Evolutionary conservation across 2,113 vertebrate genomes (phyloP).

Genomic region (Hippocampus guttulatus): DNA sequence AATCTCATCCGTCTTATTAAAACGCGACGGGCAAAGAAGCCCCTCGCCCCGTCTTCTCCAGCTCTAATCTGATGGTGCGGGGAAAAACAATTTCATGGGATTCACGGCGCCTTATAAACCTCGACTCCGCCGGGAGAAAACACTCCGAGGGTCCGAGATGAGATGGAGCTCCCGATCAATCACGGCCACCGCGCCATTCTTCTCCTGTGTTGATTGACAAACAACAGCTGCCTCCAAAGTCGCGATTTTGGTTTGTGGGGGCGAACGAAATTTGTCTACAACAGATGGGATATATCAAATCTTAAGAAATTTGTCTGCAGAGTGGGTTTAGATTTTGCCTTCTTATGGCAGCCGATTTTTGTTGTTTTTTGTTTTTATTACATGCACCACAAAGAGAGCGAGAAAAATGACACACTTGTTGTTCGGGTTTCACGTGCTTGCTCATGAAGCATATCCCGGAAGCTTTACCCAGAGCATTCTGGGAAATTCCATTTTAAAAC

Average conservation of each 20-base stretch:
- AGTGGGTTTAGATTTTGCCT: neutral
- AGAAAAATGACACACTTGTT: neutral
- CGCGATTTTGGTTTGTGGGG: constrained; percentile 12
- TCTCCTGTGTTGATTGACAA: constrained; percentile 47
- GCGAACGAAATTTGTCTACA: no score
- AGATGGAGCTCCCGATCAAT: constrained; percentile 65
- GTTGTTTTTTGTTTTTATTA: neutral
- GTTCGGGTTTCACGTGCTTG: neutral
- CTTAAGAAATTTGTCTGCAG: neutral
- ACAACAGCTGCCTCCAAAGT: constrained; percentile 24
- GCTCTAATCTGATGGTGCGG: constrained; percentile 51
- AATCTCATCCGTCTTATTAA: constrained; percentile 63
- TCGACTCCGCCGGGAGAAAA: constrained; percentile 42
- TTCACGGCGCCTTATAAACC: constrained; percentile 55
- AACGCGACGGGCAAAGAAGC: constrained; percentile 65
- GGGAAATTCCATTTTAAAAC: neutral
- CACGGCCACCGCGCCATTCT: constrained; percentile 38
- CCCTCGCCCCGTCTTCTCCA: constrained; percentile 23
- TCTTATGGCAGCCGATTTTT: neutral
- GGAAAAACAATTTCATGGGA: constrained; percentile 67
- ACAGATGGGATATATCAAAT: neutral
- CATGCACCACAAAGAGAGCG: neutral
- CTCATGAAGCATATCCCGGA: neutral
- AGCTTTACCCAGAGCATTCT: neutral
- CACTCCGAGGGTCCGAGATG: constrained; percentile 57